Evolutionary conservation across 2,888 invertebrate genomes (phyloP).

Genomic region (Hirtodrosophila alboralis): DNA sequence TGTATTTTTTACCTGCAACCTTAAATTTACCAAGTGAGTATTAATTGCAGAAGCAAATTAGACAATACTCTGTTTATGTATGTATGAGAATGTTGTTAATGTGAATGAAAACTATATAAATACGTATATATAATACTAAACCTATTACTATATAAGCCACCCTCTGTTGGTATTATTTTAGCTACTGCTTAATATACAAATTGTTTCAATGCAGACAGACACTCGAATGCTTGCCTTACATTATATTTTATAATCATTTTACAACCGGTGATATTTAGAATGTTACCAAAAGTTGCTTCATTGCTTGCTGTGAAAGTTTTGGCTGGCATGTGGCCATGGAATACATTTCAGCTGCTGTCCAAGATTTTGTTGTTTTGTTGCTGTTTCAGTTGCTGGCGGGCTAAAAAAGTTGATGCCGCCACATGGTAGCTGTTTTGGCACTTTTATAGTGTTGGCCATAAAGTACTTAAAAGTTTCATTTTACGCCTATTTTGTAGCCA

Average conservation of each 20-base stretch:
- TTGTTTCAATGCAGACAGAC: conserved; percentile 22
- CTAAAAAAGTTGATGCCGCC: conserved; percentile 63
- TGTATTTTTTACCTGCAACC: too few species aligned
- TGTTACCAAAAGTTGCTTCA: conserved; percentile 69
- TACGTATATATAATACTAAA: too few species aligned
- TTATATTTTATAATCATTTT: conserved; percentile 80
- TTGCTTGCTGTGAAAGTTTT: conserved; percentile 55
- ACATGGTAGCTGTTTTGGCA: conserved; percentile 75
- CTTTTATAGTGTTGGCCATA: conserved; percentile 78
- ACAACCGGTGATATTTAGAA: conserved; percentile 76
- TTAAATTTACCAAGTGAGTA: too few species aligned
- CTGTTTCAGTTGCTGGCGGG: conserved; percentile 62
- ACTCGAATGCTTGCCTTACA: conserved; percentile 36
- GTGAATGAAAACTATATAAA: too few species aligned
- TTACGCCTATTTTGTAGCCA: conserved; percentile 78
- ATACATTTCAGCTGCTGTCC: conserved; percentile 41
- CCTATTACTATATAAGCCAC: conserved; percentile 6
- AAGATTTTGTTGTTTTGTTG: conserved; percentile 24
- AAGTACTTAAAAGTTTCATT: conserved; percentile 82
- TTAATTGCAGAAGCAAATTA: too few species aligned
- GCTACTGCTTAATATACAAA: not conserved
- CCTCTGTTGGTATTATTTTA: conserved; percentile 8
- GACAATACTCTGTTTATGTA: too few species aligned
- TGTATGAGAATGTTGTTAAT: too few species aligned
- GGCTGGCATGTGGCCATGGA: conserved; percentile 41